These are phyloP conservation scores for Parapristionchus giblindavisi DNA, from an alignment of 2,888 invertebrate species.

Conservation along the genomic window DNA sequence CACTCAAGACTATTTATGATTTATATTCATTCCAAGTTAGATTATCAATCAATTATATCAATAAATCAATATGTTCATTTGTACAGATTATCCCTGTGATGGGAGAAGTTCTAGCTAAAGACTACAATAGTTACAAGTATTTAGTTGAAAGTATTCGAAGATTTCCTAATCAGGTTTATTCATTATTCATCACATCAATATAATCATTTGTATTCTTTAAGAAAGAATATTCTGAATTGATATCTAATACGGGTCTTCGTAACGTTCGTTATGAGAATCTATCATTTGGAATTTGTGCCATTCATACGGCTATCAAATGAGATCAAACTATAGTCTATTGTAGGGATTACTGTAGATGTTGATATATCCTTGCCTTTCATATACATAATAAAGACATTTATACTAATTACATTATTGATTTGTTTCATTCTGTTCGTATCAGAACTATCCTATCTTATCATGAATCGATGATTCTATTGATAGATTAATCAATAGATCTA, in stretches of 20 bases:
- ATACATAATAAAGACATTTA: neutral
- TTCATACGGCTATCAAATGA: conserved; percentile 76
- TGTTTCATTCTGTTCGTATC: neutral
- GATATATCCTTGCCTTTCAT: neutral
- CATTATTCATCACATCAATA: neutral
- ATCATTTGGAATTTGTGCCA: conserved; percentile 88
- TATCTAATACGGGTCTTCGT: conserved; percentile 87
- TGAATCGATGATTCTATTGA: conserved; percentile 7
- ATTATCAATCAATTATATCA: conserved; percentile 76
- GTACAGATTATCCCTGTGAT: conserved; percentile 76
- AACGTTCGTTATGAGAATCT: conserved; percentile 89
- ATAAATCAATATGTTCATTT: neutral
- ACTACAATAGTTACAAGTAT: conserved; percentile 97
- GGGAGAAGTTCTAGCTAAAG: conserved; percentile 89
- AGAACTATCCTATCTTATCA: neutral
- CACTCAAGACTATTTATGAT: conserved; percentile 82
- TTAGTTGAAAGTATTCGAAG: conserved; percentile 95
- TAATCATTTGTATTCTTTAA: conserved; percentile 74
- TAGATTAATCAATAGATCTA: conserved; percentile 20
- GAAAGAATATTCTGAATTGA: conserved; percentile 87
- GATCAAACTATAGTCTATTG: neutral
- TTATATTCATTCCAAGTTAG: conserved; percentile 97
- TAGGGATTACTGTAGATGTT: conserved; percentile 1
- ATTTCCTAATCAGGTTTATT: conserved; percentile 87
- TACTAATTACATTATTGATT: conserved; percentile 5